These are phyloP conservation scores for Psophia crepitans DNA, from an alignment of 2,113 vertebrate genomes.

Conservation along the genomic window DNA sequence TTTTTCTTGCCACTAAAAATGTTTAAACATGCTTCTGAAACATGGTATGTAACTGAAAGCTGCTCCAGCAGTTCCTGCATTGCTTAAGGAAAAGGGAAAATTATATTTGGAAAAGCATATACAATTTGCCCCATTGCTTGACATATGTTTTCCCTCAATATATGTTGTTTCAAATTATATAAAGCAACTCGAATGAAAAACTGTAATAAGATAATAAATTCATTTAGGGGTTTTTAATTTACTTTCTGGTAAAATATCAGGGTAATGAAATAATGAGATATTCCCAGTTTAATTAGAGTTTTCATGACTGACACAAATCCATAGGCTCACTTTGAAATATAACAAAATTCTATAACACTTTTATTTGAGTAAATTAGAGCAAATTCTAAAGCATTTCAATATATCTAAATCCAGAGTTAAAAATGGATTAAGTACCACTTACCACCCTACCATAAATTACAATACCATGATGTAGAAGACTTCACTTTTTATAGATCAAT, in stretches of 20 bases:
- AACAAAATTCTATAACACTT: not conserved
- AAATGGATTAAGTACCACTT: not conserved
- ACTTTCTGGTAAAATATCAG: not conserved
- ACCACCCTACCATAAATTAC: not conserved
- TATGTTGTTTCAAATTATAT: not conserved
- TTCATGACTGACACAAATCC: not conserved
- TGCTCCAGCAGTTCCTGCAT: not conserved
- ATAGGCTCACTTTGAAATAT: not conserved
- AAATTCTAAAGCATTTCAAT: not conserved
- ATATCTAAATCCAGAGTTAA: not conserved
- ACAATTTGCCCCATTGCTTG: not conserved
- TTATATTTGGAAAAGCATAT: not conserved
- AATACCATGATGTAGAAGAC: not conserved
- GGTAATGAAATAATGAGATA: not conserved
- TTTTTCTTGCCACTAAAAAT: not conserved
- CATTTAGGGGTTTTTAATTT: not conserved
- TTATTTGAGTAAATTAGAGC: not conserved
- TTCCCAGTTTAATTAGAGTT: not conserved
- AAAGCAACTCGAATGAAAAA: not conserved
- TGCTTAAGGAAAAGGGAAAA: not conserved
- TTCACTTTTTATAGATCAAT: not conserved
- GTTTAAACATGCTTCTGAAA: not conserved
- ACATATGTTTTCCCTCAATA: not conserved
- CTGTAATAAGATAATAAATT: not conserved
- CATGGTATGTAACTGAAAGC: not conserved